phyloP scores from a whole-genome alignment of 2,113 vertebrate genomes.

The Meles meles region DNA sequence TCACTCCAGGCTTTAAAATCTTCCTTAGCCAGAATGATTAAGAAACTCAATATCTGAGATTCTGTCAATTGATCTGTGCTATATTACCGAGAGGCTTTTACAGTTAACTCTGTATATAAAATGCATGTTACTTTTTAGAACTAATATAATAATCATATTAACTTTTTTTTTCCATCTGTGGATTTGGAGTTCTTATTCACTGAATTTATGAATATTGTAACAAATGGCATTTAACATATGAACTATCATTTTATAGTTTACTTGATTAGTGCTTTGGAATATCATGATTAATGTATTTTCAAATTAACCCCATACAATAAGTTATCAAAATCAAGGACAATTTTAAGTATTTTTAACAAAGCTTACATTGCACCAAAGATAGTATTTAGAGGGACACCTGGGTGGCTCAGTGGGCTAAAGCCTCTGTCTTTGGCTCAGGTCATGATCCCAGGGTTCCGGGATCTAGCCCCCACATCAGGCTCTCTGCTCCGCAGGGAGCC shows the following conservation, averaged over 20 bases:
- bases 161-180: not conserved
- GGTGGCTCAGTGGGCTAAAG: too few species aligned
- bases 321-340: not conserved
- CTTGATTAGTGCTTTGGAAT: not conserved
- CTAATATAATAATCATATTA: not conserved
- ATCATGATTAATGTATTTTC: not conserved
- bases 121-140: not conserved
- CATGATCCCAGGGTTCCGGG: too few species aligned
- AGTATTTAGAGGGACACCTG: not conserved
- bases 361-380: not conserved
- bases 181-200: not conserved
- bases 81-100: not conserved
- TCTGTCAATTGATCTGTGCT: not conserved
- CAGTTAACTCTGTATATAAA: not conserved
- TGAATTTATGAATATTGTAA: not conserved
- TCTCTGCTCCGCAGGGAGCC: too few species aligned
- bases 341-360: not conserved
- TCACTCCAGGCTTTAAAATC: not conserved
- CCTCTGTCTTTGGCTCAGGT: too few species aligned
- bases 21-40: not conserved
- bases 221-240: not conserved
- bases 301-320: not conserved
- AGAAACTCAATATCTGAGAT: not conserved
- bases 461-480: too few species aligned
- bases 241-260: not conserved